A percentile compares a stretch with the other conserved stretches of the same genome.
Evolutionary conservation across 2,113 vertebrate genomes (phyloP).

Genomic region (rat (Rattus norvegicus)): DNA sequence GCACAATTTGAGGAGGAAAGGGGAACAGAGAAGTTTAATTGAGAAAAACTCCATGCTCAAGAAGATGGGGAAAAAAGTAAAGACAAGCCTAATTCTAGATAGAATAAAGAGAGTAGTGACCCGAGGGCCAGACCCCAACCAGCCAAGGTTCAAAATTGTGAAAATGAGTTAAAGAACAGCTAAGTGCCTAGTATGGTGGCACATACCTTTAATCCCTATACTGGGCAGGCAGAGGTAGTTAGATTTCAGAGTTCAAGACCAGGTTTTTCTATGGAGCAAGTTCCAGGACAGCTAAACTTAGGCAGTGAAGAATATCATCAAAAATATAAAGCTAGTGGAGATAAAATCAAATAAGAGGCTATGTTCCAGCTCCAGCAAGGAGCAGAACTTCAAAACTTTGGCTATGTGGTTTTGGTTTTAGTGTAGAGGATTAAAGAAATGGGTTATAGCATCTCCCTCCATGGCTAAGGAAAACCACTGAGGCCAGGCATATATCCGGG

Average conservation of each 20-base stretch:
- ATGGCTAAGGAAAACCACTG: not conserved
- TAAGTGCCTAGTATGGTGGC: not conserved
- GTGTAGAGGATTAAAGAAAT: not conserved
- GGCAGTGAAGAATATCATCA: not conserved
- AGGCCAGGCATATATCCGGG: not conserved
- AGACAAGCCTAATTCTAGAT: not conserved
- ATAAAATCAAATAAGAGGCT: not conserved
- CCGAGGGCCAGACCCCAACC: not conserved
- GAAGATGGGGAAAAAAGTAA: not conserved
- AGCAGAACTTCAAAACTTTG: not conserved
- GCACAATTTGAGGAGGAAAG: not conserved
- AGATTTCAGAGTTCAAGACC: not conserved
- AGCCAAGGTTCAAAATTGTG: not conserved
- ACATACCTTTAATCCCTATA: not conserved
- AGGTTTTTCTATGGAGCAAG: not conserved
- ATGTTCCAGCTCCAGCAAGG: not conserved
- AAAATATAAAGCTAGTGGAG: not conserved
- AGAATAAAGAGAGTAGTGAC: not conserved
- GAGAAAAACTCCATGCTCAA: not conserved
- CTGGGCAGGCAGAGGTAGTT: not conserved
- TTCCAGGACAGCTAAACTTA: not conserved
- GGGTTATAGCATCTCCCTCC: not conserved
- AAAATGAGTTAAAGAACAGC: not conserved
- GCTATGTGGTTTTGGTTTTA: not conserved
- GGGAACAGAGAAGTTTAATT: not conserved